These are phyloP conservation scores for Leptodactylus fuscus DNA, from an alignment of 2,113 vertebrate species.

Conservation along the genomic window DNA sequence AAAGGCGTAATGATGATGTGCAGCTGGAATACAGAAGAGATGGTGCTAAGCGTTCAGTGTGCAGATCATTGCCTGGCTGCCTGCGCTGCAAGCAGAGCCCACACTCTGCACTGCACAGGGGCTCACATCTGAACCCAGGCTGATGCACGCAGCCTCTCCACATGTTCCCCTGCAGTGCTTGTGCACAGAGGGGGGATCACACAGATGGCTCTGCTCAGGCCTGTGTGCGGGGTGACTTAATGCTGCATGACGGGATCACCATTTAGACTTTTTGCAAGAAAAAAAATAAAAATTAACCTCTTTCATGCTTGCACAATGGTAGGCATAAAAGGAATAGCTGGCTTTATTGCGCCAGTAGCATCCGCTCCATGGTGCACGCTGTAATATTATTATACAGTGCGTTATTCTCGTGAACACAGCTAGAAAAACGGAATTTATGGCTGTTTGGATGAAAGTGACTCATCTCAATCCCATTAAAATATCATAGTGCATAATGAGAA, in stretches of 20 bases:
- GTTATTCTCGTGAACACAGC: too few species aligned
- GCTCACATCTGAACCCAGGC: constrained; percentile 39
- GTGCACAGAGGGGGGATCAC: constrained; percentile 48
- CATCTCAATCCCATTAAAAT: constrained; percentile 22
- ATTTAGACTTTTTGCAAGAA: constrained; percentile 14
- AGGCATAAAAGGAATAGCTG: neutral
- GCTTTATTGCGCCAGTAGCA: too few species aligned
- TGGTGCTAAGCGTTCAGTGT: constrained; percentile 26
- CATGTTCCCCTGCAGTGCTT: constrained; percentile 55
- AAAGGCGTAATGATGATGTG: constrained; percentile 34
- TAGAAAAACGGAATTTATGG: neutral
- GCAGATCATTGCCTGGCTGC: constrained; percentile 31
- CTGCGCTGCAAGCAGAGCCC: too few species aligned
- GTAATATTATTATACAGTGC: too few species aligned
- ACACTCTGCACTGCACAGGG: constrained; percentile 31
- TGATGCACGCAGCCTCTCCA: constrained; percentile 16
- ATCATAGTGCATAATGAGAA: neutral
- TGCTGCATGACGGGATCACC: constrained; percentile 37
- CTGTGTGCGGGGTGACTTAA: constrained; percentile 44
- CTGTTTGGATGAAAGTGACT: constrained; percentile 1
- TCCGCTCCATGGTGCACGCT: too few species aligned
- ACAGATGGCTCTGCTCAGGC: constrained; percentile 57
- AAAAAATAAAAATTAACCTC: constrained; percentile 30
- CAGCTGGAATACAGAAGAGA: constrained; percentile 22
- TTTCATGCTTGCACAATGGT: neutral